Evolutionary conservation across 2,797 vertebrate species (phyloP).

Genomic region (Myiothlypis chrysogaster): DNA sequence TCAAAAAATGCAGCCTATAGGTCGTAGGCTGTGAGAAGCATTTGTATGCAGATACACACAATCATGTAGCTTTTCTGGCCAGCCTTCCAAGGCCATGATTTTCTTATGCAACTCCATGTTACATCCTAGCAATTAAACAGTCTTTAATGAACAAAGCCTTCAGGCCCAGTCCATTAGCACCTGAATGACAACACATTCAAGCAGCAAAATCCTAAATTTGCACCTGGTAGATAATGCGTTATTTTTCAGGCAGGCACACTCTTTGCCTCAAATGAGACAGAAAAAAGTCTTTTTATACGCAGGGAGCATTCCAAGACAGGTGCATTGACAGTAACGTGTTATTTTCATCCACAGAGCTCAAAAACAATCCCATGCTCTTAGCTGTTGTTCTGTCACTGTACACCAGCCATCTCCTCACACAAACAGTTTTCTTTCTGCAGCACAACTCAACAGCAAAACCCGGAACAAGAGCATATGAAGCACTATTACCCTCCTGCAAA

Average conservation of each 20-base stretch:
- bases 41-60: background rate
- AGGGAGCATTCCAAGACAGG: background rate
- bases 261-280: background rate
- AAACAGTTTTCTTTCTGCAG: background rate
- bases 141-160: background rate
- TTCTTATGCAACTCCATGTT: background rate
- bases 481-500: background rate
- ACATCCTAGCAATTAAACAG: background rate
- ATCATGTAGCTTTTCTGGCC: background rate
- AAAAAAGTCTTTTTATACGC: background rate
- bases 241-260: background rate
- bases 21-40: background rate
- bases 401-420: background rate
- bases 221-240: background rate
- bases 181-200: background rate
- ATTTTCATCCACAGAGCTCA: background rate
- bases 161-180: background rate
- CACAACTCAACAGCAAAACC: background rate
- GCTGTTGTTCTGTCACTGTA: background rate
- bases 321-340: background rate
- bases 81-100: background rate
- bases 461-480: background rate
- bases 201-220: background rate
- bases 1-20: background rate
- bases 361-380: background rate